Evolutionary conservation across 2,888 invertebrate genomes (phyloP), one percentile per base, ranked within the genome.

Genomic region (Pheosia gnoma): DNA sequence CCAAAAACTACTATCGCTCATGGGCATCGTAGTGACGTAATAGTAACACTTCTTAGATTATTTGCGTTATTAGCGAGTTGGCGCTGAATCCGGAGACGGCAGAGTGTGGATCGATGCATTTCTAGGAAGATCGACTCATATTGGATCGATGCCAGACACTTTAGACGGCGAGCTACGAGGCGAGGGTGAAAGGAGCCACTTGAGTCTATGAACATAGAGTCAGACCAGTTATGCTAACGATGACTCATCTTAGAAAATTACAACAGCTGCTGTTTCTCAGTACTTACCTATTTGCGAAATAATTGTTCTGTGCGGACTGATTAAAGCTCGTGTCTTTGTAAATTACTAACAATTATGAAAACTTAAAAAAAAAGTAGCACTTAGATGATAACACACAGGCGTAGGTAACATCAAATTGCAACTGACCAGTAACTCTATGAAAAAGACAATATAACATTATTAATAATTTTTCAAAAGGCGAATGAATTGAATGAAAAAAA

Each of bases 111-210:
- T 82, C 80, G 79, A 84, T 87, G 88, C 87, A 89, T 83, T 90
- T 89, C 89, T 85, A 72, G 79, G 88, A 90, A 89, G 80, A 87
- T 86, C 79, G 78, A 77, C 80, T 82, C 74, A 76, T 81, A 79
- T 87, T 91, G 91, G 90, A 84, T 67, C 65, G 68, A 66, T 65
- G 90, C 92, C 92, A 91, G 85, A 71, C 75, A 85, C 84, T 86
- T 85, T 85, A 81, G 74, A 78, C 74, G 69, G 66, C 72, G 70
- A 62, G 25, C 25, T 74, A 69, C 62, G 77, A 71, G 72, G 76
- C 77, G 78, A 78, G 74, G 74, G 72, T 63, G 77, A 80, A 82
- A 77, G 83, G 77, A 80, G 79, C 75, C 82, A 85, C 81, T 85
- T 79, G 75, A 79, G 79, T 79, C 69, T 72, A 75, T 69, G 70